Conservation (phyloP, 2,888 invertebrate genomes). For the Napeogenes inachia region DNA sequence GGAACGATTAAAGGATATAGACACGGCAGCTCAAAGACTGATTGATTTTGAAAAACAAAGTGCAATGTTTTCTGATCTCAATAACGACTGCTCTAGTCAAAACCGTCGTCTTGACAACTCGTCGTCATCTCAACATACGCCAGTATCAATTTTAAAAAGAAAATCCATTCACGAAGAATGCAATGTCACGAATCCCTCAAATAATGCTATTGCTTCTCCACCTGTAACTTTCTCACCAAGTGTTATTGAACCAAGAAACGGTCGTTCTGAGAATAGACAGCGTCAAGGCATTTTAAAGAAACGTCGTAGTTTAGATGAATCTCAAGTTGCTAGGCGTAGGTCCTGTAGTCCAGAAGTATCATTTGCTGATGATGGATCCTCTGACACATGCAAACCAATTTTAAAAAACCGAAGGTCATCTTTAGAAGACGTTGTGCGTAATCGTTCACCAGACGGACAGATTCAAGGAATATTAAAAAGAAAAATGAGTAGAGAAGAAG, state of each 20-base stretch:
- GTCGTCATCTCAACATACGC: constrained; percentile 63
- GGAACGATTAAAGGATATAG: constrained; percentile 72
- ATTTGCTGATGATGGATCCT: constrained; percentile 74
- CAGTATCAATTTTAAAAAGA: constrained; percentile 83
- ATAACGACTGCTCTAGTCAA: constrained; percentile 72
- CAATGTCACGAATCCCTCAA: constrained; percentile 65
- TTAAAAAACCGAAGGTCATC: constrained; percentile 84
- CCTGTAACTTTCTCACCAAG: constrained; percentile 89
- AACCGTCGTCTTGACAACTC: constrained; percentile 67
- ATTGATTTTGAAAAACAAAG: constrained; percentile 76
- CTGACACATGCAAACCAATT: constrained; percentile 80
- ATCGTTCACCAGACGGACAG: constrained; percentile 80
- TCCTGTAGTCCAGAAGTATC: constrained; percentile 84
- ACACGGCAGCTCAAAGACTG: constrained; percentile 73
- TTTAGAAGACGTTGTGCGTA: constrained; percentile 82
- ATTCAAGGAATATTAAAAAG: constrained; percentile 83
- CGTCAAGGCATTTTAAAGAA: constrained; percentile 90
- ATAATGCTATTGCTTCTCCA: constrained; percentile 77
- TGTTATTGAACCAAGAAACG: constrained; percentile 81
- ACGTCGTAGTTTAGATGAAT: constrained; percentile 88
- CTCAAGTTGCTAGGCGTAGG: constrained; percentile 81
- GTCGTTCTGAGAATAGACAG: constrained; percentile 73
- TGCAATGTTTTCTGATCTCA: constrained; percentile 77
- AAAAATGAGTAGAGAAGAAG: constrained; percentile 81
- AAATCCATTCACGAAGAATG: constrained; percentile 78